A percentile compares a stretch with the other conserved stretches of the same genome.
These are phyloP conservation scores for Craseonycteris thonglongyai DNA, from an alignment of 2,113 vertebrate genomes.

Conservation along the genomic window DNA sequence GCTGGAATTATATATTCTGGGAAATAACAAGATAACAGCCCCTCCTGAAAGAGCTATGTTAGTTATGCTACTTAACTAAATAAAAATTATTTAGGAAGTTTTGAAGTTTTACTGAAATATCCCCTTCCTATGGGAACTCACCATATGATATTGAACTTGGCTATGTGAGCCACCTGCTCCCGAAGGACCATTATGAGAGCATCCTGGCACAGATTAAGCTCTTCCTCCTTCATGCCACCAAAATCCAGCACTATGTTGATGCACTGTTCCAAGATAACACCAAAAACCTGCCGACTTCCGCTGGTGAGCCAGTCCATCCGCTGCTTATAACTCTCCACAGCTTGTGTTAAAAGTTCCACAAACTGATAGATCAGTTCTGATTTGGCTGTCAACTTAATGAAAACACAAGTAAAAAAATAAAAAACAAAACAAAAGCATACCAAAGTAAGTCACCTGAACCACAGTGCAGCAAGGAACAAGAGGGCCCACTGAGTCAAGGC, in stretches of 20 bases:
- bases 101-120: neutral
- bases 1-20: neutral
- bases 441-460: neutral
- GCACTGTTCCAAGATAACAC: slow-evolving; percentile 82
- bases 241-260: slow-evolving; percentile 80
- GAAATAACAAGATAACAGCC: neutral
- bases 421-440: neutral
- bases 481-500: neutral
- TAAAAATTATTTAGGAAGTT: neutral
- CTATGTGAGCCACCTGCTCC: slow-evolving; percentile 81
- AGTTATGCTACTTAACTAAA: neutral
- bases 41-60: neutral
- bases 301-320: slow-evolving; percentile 85
- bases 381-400: slow-evolving; percentile 82
- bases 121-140: slow-evolving; percentile 66
- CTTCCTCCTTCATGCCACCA: slow-evolving; percentile 47
- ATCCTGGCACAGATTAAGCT: slow-evolving; percentile 73
- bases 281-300: slow-evolving; percentile 82
- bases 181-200: slow-evolving; percentile 78
- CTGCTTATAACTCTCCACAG: slow-evolving; percentile 74
- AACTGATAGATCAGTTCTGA: slow-evolving; percentile 78
- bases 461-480: neutral
- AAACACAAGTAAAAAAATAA: slow-evolving; percentile 48
- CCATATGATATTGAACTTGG: slow-evolving; percentile 83
- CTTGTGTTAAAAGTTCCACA: slow-evolving; percentile 69